Percentiles rank a stretch among this genome's conserved stretches.
phyloP scores from a whole-genome alignment of 92 coral and sea anemone genomes.

The Epizoanthus stellaris region DNA sequence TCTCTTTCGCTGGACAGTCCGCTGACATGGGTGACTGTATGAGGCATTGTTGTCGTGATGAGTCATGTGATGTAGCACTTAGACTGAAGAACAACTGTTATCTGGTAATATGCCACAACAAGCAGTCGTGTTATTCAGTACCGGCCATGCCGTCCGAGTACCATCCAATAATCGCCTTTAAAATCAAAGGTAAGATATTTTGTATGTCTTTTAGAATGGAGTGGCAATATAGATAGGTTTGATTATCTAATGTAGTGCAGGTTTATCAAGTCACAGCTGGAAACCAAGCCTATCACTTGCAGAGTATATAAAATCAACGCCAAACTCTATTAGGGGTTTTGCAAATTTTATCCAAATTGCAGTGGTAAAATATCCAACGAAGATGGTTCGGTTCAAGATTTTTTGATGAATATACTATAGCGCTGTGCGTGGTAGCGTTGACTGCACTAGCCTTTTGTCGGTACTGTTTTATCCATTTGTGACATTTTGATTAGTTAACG shows the following conservation, averaged over 20 bases:
- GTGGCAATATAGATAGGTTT: not conserved
- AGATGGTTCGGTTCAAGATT: too few relatives aligned
- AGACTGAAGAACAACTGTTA: slow-evolving; percentile 82
- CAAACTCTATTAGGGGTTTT: too few relatives aligned
- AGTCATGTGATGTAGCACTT: slow-evolving; percentile 88
- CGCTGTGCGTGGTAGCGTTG: too few relatives aligned
- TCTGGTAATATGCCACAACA: slow-evolving; percentile 76
- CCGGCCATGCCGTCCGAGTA: slow-evolving; percentile 62
- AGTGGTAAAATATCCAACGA: too few relatives aligned
- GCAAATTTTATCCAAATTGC: too few relatives aligned
- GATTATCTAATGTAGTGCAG: not conserved
- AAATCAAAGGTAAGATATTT: slow-evolving; percentile 47
- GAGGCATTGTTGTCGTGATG: slow-evolving; percentile 72
- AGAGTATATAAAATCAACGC: too few relatives aligned
- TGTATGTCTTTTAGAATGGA: too few relatives aligned
- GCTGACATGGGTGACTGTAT: slow-evolving; percentile 73
- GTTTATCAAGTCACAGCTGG: not conserved
- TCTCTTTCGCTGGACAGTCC: slow-evolving; percentile 62
- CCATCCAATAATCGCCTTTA: slow-evolving; percentile 70
- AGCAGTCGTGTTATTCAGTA: slow-evolving; percentile 62
- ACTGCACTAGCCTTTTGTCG: too few relatives aligned
- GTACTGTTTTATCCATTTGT: too few relatives aligned
- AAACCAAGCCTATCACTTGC: too few relatives aligned
- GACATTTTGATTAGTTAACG: too few relatives aligned
- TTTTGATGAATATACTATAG: too few relatives aligned